phyloP scores from a whole-genome alignment of 2,888 invertebrate genomes.

The Drosophila imparisetae region DNA sequence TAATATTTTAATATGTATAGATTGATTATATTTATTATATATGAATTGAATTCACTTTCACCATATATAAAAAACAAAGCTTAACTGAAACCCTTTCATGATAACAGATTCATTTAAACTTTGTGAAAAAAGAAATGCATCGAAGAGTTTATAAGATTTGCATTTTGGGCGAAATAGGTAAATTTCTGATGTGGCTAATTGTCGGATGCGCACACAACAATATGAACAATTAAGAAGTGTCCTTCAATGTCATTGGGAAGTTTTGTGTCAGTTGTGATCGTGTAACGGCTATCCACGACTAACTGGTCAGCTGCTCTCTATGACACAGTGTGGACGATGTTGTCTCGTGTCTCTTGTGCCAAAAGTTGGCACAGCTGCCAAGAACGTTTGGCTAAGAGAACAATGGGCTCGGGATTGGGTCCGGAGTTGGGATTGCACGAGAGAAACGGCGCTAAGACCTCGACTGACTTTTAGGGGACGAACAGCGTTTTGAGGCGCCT shows the following conservation, averaged over 20 bases:
- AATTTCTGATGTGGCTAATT: not conserved
- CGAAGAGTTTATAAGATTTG: not conserved
- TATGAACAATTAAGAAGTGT: not conserved
- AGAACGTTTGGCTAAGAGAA: constrained; percentile 41
- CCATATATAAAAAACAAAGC: too few species aligned
- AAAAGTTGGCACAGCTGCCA: constrained; percentile 69
- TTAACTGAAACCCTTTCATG: not conserved
- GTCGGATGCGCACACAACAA: not conserved
- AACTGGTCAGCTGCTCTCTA: constrained; percentile 61
- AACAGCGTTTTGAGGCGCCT: constrained; percentile 47
- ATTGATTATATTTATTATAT: not conserved
- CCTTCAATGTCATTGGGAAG: constrained; percentile 2
- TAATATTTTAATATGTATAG: not conserved
- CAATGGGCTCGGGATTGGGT: constrained; percentile 54
- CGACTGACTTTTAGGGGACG: constrained; percentile 70
- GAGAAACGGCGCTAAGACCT: constrained; percentile 60
- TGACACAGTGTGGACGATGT: constrained; percentile 41
- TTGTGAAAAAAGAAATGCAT: not conserved
- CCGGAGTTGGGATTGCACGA: constrained; percentile 18
- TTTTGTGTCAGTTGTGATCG: not conserved
- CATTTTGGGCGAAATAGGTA: not conserved
- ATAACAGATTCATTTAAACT: not conserved
- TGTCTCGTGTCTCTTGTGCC: constrained; percentile 57
- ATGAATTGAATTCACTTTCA: not conserved
- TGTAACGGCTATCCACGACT: constrained; percentile 28